A percentile compares a stretch with the other conserved stretches of the same genome.
These are phyloP conservation scores for Elysia chlorotica DNA, from an alignment of 1,140 invertebrate genomes.

Conservation along the genomic window DNA sequence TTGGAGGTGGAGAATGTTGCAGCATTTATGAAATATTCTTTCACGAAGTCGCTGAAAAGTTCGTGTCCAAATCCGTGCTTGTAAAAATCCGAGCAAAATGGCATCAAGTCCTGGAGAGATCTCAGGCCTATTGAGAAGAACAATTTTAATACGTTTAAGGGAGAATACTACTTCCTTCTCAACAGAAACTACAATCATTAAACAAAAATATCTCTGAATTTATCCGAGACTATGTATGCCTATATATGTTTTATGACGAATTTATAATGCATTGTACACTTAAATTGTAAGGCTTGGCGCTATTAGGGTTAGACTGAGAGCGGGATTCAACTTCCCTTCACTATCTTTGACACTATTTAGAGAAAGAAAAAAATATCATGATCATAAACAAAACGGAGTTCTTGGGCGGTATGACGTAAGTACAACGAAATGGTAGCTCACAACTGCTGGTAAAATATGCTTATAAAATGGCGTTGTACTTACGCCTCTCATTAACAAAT, in stretches of 20 bases:
- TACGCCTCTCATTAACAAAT: too few relatives aligned
- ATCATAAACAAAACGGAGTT: background rate
- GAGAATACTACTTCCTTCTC: background rate
- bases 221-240: background rate
- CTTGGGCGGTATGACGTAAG: background rate
- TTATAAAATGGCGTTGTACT: too few relatives aligned
- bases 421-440: background rate
- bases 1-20: too few relatives aligned
- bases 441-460: too few relatives aligned
- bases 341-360: too few relatives aligned
- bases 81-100: slow-evolving; percentile 51
- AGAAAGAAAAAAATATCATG: background rate
- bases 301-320: too few relatives aligned
- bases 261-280: too few relatives aligned
- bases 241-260: too few relatives aligned
- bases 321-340: too few relatives aligned
- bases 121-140: slow-evolving; percentile 39
- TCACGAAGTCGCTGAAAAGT: slow-evolving; percentile 29
- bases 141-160: background rate
- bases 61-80: slow-evolving; percentile 47
- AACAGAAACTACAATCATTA: background rate
- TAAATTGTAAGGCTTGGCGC: too few relatives aligned
- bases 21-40: slow-evolving; percentile 3
- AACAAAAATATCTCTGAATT: background rate
- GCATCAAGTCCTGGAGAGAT: slow-evolving; percentile 49